Evolutionary conservation across 2,113 vertebrate species (phyloP).

Genomic region (Acrocephalus arundinaceus): DNA sequence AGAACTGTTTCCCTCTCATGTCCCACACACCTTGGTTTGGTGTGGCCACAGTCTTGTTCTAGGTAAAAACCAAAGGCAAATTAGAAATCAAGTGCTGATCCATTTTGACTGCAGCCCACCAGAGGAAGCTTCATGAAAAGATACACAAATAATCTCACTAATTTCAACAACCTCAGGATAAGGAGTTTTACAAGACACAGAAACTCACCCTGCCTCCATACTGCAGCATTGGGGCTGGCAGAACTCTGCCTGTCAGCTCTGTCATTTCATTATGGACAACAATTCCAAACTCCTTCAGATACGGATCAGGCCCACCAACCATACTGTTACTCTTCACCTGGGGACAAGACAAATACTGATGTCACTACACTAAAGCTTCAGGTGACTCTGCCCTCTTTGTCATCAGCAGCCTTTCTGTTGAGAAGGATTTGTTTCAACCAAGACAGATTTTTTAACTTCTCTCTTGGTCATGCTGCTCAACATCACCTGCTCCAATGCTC

Average conservation of each 20-base stretch:
- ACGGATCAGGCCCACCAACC: conserved; percentile 96
- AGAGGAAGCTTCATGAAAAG: not conserved
- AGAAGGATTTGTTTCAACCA: not conserved
- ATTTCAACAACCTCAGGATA: not conserved
- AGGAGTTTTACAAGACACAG: not conserved
- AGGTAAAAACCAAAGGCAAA: conserved; percentile 59
- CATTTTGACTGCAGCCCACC: not conserved
- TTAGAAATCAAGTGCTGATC: not conserved
- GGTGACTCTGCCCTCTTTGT: not conserved
- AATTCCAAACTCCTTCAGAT: conserved; percentile 97
- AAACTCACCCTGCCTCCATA: conserved; percentile 96
- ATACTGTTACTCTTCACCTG: conserved; percentile 99
- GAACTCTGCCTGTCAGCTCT: conserved; percentile 92
- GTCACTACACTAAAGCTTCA: not conserved
- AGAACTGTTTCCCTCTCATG: conserved; percentile 99
- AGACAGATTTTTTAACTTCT: not conserved
- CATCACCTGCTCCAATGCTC: not conserved
- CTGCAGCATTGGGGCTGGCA: conserved; percentile 97
- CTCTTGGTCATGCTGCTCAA: not conserved
- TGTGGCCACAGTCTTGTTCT: conserved; percentile 99
- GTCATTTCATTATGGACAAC: conserved; percentile 99
- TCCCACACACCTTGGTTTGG: conserved; percentile 99
- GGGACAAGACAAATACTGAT: not conserved
- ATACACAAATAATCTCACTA: not conserved
- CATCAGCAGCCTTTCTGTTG: not conserved